Conservation (phyloP, 2,797 vertebrate genomes). For the Nyctibius grandis region DNA sequence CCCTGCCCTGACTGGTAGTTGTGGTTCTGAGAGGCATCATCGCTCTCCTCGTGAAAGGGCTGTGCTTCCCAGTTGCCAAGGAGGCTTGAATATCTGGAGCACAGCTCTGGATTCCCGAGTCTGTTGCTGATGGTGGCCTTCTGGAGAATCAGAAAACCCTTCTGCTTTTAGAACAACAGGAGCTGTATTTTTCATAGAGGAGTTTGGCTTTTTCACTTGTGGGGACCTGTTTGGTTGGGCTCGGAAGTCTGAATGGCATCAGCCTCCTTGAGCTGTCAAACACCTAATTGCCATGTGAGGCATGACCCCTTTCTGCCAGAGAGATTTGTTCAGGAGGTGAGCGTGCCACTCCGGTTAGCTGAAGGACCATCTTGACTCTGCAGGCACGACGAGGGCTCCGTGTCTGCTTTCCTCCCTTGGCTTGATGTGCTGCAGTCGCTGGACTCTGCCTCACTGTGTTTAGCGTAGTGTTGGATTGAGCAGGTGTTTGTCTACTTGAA, state of each 20-base stretch:
- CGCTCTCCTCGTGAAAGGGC: fast-evolving
- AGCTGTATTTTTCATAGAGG: not conserved
- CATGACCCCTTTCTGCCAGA: not conserved
- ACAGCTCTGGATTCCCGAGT: not conserved
- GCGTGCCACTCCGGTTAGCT: not conserved
- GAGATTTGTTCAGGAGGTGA: not conserved
- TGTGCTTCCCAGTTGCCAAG: not conserved
- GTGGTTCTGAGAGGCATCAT: not conserved
- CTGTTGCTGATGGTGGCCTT: not conserved
- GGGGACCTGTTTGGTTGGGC: not conserved
- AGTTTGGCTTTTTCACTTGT: not conserved
- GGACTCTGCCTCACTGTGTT: not conserved
- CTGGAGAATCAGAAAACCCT: not conserved
- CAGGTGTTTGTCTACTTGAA: not conserved
- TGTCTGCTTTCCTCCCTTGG: not conserved
- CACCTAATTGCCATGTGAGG: not conserved
- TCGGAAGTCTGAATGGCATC: not conserved
- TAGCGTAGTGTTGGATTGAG: not conserved
- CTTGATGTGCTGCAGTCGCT: not conserved
- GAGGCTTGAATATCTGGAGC: not conserved
- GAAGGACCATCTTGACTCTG: not conserved
- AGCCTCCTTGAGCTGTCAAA: not conserved
- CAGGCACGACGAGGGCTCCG: not conserved
- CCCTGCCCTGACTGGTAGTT: not conserved
- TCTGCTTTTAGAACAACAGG: not conserved